Evolutionary conservation across 2,113 vertebrate genomes (phyloP).

Genomic region (Poicephalus meyeri): DNA sequence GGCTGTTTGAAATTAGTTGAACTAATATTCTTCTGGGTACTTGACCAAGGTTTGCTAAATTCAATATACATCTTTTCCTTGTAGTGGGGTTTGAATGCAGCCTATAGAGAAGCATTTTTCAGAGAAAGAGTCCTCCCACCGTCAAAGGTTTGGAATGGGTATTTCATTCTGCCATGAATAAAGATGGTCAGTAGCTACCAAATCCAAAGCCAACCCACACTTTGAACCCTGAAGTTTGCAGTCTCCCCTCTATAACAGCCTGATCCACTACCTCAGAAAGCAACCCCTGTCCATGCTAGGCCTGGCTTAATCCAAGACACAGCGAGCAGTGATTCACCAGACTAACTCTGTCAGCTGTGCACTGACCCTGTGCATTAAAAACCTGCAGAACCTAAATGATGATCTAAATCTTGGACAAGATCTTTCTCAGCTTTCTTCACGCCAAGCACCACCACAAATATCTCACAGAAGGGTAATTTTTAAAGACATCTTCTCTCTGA

Average conservation of each 20-base stretch:
- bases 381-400: background rate
- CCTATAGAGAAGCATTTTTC: background rate
- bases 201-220: background rate
- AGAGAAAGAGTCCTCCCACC: background rate
- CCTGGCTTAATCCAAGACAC: background rate
- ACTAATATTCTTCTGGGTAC: background rate
- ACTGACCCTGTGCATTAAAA: background rate
- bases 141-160: background rate
- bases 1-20: background rate
- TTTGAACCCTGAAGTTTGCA: background rate
- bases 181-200: background rate
- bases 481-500: background rate
- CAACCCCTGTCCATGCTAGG: background rate
- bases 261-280: background rate
- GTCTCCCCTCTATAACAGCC: background rate
- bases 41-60: background rate
- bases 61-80: background rate
- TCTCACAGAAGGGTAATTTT: background rate
- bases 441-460: background rate
- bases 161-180: background rate
- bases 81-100: background rate
- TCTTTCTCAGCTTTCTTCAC: background rate
- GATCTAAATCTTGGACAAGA: background rate
- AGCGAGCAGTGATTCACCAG: background rate
- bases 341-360: background rate